Conservation (phyloP, 2,888 invertebrate genomes). For the Diploptera punctata region DNA sequence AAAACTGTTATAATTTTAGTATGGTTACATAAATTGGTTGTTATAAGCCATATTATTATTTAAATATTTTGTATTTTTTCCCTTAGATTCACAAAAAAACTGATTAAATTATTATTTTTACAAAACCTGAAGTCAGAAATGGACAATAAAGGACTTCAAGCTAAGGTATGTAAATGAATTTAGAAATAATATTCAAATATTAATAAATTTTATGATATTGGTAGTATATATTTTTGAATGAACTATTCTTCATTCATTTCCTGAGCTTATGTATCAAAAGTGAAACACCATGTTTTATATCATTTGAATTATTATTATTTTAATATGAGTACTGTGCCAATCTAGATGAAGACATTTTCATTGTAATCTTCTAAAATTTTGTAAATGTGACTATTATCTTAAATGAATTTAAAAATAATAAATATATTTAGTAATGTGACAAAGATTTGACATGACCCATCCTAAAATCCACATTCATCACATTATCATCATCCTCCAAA, state of each 20-base stretch:
- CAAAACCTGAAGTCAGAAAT: slow-evolving; percentile 17
- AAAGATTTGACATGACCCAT: no score
- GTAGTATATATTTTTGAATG: background rate
- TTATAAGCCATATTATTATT: no score
- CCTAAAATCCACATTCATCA: no score
- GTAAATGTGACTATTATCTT: slow-evolving; percentile 9
- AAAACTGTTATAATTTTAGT: background rate
- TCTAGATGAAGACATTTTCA: slow-evolving; percentile 2
- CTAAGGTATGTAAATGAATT: background rate
- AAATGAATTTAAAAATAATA: background rate
- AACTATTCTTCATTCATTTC: background rate
- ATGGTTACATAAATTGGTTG: background rate
- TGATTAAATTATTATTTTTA: background rate
- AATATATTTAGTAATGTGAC: no score
- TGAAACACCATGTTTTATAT: background rate
- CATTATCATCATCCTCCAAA: no score
- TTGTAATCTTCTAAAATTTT: slow-evolving; percentile 7
- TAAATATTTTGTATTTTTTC: background rate
- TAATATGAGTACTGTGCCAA: slow-evolving; percentile 15
- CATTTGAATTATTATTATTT: slow-evolving; percentile 9
- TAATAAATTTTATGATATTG: background rate
- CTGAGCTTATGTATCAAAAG: slow-evolving; percentile 1
- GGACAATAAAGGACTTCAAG: slow-evolving; percentile 5
- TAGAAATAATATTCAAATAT: background rate
- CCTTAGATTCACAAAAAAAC: background rate